Base-by-base conservation (phyloP, 2,888 invertebrate genomes). In the Sarcophaga carnaria region DNA sequence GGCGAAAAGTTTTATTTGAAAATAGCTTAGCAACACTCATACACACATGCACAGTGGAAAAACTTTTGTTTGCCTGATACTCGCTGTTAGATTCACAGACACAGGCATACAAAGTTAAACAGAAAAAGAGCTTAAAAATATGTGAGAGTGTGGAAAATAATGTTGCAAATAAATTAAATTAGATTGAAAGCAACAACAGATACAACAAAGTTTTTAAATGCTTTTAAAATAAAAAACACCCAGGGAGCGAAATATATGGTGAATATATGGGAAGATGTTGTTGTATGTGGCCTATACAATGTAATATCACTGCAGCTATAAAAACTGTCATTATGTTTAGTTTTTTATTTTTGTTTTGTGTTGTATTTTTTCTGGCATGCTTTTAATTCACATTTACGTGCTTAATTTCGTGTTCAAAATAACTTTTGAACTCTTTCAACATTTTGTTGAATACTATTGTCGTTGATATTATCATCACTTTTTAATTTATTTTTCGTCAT, bases 321-420 rank as follows among this genome's bases (percentile, higher is more conserved):
- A 54, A 54, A 54, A 54, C 14, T 54, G 54, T 54, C 54, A 54
- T 54, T 14, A 54, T 54, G 17, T 54, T 54, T 54, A 54, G 6
- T 54, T 54, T 27, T 27, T 27, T 27, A 27, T 0, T 4, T 4
- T 27, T 27, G 0, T 37, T 37, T 37, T 37, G 37, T 37, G 10
- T 37, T 37, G 37, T 10, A 59, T 14, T 59, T 59, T 27, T 22
- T 0, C 20, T 45, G 64, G 45, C 64, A 66, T 66, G 37, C 45
- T 4, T 25, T 76, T 81, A 54, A 76, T 76, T 37, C 54, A 62
- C 54, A 69, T 62, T 49, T 75, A 69, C 45, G 54, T 76, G 70
- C 76, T 70, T 64, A 82, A 82, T 59, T 82, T 76, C 59, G 59
- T 82, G 76, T 82, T 82, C 17, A 60, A 71, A 82, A 71, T 66